These are phyloP conservation scores for Cantharis flavilabris DNA, from an alignment of 2,888 invertebrate species.

Conservation along the genomic window DNA sequence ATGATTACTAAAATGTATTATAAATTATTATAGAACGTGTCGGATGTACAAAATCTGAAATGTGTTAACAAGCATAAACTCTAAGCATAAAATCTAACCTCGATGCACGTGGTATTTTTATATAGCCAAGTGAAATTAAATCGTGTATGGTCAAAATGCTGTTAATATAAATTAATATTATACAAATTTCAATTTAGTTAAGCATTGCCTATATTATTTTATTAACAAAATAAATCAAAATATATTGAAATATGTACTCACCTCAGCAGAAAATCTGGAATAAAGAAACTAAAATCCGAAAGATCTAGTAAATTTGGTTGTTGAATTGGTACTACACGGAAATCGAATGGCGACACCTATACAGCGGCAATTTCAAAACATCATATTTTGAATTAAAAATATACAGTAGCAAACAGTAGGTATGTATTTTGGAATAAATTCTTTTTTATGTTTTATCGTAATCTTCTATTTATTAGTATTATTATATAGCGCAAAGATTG, in stretches of 20 bases:
- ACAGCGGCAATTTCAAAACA: neutral
- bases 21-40: neutral
- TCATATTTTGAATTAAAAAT: neutral
- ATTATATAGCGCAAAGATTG: too few species aligned
- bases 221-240: neutral
- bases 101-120: neutral
- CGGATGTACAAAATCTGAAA: neutral
- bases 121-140: neutral
- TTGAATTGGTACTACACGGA: neutral
- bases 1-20: constrained; percentile 59
- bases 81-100: neutral
- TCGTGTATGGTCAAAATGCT: neutral
- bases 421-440: too few species aligned
- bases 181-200: neutral
- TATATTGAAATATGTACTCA: neutral
- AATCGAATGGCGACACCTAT: neutral
- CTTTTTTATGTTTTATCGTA: too few species aligned
- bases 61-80: neutral
- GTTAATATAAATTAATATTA: neutral
- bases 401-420: too few species aligned
- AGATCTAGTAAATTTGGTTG: neutral
- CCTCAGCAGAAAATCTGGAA: neutral
- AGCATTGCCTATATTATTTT: neutral
- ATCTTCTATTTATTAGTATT: too few species aligned
- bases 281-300: neutral